A percentile compares a stretch with the other conserved stretches of the same genome.
Evolutionary conservation across 2,113 vertebrate genomes (phyloP).

Genomic region (Corydoras sp.): DNA sequence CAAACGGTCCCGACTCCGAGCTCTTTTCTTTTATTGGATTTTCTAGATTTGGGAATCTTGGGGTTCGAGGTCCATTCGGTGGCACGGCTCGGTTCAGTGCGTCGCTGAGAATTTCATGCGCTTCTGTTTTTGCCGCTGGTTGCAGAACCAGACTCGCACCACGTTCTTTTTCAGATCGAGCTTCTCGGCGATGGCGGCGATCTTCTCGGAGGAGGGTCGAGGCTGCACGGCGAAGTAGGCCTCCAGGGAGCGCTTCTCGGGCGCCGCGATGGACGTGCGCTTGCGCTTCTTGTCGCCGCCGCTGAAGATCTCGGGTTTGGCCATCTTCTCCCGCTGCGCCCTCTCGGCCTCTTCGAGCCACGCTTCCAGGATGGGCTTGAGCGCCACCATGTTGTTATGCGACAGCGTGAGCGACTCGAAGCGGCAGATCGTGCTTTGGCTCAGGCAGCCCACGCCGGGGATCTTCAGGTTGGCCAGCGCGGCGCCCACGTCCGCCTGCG

Average conservation of each 20-base stretch:
- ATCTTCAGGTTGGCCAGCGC: slow-evolving; percentile 90
- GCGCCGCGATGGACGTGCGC: slow-evolving; percentile 84
- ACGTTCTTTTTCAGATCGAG: slow-evolving; percentile 94
- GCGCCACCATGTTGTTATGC: slow-evolving; percentile 93
- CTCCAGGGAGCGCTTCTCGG: slow-evolving; percentile 86
- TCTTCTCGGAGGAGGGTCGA: slow-evolving; percentile 86
- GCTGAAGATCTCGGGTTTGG: slow-evolving; percentile 85
- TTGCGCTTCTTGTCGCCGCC: slow-evolving; percentile 86
- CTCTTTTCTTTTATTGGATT: background rate
- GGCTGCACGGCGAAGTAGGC: slow-evolving; percentile 89
- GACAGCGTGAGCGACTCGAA: slow-evolving; percentile 90
- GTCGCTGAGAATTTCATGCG: slow-evolving; percentile 94
- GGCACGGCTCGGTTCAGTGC: slow-evolving; percentile 62
- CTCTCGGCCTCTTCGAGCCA: slow-evolving; percentile 91
- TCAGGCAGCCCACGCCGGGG: slow-evolving; percentile 85
- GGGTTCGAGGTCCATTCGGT: background rate
- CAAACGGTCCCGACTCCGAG: background rate
- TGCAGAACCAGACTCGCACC: slow-evolving; percentile 91
- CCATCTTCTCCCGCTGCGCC: slow-evolving; percentile 85
- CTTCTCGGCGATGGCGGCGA: slow-evolving; percentile 88
- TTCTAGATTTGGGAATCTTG: background rate
- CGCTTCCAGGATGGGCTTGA: slow-evolving; percentile 88
- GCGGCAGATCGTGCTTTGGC: slow-evolving; percentile 91
- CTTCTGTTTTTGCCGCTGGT: slow-evolving; percentile 93
- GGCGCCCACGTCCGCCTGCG: slow-evolving; percentile 85